Evolutionary conservation across 2,888 invertebrate genomes (phyloP).

Genomic region (Arge pagana): DNA sequence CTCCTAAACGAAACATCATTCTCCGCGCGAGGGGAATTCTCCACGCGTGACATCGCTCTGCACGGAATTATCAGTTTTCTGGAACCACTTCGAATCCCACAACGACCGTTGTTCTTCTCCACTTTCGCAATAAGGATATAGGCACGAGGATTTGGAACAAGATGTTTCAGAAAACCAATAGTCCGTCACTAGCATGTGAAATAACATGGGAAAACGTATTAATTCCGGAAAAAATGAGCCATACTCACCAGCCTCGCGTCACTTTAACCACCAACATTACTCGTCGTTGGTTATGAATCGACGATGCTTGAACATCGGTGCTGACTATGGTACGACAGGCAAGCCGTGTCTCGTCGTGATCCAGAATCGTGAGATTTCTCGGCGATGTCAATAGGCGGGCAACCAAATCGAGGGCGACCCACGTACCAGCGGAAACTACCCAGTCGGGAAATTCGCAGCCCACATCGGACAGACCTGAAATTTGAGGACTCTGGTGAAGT

Average conservation of each 20-base stretch:
- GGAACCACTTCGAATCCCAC: too few species aligned
- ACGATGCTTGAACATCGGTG: conserved; percentile 34
- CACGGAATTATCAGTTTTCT: too few species aligned
- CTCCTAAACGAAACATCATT: too few species aligned
- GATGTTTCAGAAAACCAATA: too few species aligned
- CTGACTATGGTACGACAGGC: conserved; percentile 42
- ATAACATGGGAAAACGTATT: too few species aligned
- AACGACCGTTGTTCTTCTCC: too few species aligned
- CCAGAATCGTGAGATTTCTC: conserved; percentile 48
- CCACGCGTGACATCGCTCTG: too few species aligned
- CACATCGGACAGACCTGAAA: conserved; percentile 42
- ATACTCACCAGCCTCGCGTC: conserved; percentile 49
- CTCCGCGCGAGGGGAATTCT: too few species aligned
- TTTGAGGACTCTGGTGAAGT: not conserved
- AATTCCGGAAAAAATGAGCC: too few species aligned
- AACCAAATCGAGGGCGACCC: conserved; percentile 49
- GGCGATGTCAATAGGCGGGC: conserved; percentile 43
- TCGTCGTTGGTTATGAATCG: conserved; percentile 34
- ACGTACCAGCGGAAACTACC: conserved; percentile 45
- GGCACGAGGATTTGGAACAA: too few species aligned
- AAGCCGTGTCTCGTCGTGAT: conserved; percentile 48
- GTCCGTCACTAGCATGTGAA: too few species aligned
- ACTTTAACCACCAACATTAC: conserved; percentile 47
- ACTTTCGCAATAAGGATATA: too few species aligned
- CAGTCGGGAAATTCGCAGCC: conserved; percentile 47